phyloP scores from a whole-genome alignment of 53 echinoderm and acorn worm species.

The Temnopleurus reevesii region DNA sequence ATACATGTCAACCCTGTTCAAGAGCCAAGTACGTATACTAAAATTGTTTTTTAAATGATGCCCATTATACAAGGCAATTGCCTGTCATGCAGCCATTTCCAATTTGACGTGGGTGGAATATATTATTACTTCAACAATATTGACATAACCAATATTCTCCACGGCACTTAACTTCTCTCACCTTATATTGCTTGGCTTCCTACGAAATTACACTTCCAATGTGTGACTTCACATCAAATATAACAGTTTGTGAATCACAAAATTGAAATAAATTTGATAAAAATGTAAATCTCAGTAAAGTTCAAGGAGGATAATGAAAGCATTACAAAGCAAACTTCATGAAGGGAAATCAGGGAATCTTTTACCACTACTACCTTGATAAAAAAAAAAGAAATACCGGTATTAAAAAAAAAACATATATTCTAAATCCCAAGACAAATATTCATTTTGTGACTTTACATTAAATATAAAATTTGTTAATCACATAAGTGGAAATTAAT shows the following conservation, averaged over 20 bases:
- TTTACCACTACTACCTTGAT: too few relatives aligned
- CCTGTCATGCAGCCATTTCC: not conserved
- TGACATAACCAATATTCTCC: not conserved
- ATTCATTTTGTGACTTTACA: not conserved
- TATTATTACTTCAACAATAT: not conserved
- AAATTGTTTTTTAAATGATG: not conserved
- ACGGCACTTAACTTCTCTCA: not conserved
- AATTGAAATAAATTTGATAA: not conserved
- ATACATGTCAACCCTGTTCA: not conserved
- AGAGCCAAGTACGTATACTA: not conserved
- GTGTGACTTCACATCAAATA: not conserved
- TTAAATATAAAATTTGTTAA: not conserved
- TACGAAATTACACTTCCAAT: too few relatives aligned
- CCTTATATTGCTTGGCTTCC: not conserved
- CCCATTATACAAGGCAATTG: not conserved
- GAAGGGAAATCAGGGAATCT: not conserved
- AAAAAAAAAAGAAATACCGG: not conserved
- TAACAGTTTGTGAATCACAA: not conserved
- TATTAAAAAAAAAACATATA: not conserved
- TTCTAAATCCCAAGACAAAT: not conserved
- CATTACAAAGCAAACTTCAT: not conserved
- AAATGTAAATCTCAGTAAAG: not conserved
- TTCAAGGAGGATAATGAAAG: not conserved
- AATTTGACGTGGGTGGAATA: slow-evolving; percentile 15
- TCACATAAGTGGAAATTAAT: too few relatives aligned